Evolutionary conservation across 2,888 invertebrate species (phyloP), one percentile per base, ranked within the genome.

Genomic region (Nephrotoma guestfalica): DNA sequence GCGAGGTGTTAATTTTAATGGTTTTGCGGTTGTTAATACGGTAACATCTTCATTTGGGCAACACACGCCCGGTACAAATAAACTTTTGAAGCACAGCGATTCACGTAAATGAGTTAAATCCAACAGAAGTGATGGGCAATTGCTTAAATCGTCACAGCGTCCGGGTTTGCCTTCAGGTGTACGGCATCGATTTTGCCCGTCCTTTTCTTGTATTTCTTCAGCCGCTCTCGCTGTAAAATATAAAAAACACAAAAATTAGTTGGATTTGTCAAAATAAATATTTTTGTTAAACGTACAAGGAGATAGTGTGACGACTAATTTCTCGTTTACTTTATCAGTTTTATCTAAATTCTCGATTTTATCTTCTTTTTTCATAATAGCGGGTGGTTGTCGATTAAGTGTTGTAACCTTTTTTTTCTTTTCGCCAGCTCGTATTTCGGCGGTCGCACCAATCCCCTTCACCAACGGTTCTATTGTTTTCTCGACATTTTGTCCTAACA

Each of bases 61-160:
- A 90, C 98, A 98, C 2, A 98, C 97, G 0, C 98, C 98, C 0
- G 98, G 98, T 1, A 97, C 96, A 89, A 97, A 97, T 1, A 97
- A 93, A 88, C 96, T 96, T 92, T 97, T 97, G 90, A 98, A 98
- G 89, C 98, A 98, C 9, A 98, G 92, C 0, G 97, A 97, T 89
- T 97, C 96, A 43, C 97, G 92, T 18, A 98, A 92, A 90, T 95
- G 96, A 13, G 95, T 94, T 86, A 97, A 92, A 90, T 97, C 96
- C 40, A 98, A 91, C 0, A 97, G 92, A 41, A 97, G 91, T 88
- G 97, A 96, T 0, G 97, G 97, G 89, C 97, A 97, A 89, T 96
- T 96, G 89, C 97, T 96, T 18, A 98, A 92, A 90, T 98, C 97
- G 90, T 97, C 96, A 89, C 98, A 98, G 88, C 95, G 94, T 43